Conservation (phyloP, 2,888 invertebrate species). For the Cerceris rybyensis region DNA sequence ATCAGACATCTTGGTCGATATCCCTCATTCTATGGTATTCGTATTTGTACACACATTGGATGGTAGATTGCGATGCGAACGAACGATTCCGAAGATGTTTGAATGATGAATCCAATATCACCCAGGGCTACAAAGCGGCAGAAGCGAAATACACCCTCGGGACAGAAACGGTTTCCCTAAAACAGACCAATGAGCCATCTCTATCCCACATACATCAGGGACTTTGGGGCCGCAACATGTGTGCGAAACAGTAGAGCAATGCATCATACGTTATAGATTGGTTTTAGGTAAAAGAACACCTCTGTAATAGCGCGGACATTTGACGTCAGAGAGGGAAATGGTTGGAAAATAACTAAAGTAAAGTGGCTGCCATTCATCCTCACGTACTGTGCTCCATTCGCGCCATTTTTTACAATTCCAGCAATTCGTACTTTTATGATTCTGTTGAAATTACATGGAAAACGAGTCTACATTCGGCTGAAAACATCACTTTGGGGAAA, state of each 20-base stretch:
- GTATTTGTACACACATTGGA: slow-evolving; percentile 1
- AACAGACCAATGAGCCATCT: slow-evolving; percentile 68
- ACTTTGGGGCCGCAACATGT: slow-evolving; percentile 43
- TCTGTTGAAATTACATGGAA: slow-evolving; percentile 52
- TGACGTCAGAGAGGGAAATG: slow-evolving; percentile 62
- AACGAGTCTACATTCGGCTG: slow-evolving; percentile 18
- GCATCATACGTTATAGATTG: slow-evolving; percentile 68
- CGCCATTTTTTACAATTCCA: slow-evolving; percentile 53
- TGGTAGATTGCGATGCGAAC: slow-evolving; percentile 6
- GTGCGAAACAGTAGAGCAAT: slow-evolving; percentile 45
- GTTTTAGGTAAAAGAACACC: slow-evolving; percentile 61
- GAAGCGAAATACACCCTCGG: slow-evolving; percentile 70
- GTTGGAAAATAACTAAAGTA: slow-evolving; percentile 68
- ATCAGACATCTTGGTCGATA: slow-evolving; percentile 11
- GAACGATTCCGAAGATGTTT: slow-evolving; percentile 64
- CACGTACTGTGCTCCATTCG: slow-evolving; percentile 44
- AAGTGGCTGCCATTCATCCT: slow-evolving; percentile 58
- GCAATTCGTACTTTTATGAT: slow-evolving; percentile 56
- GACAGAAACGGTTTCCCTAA: slow-evolving; percentile 69
- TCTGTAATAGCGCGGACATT: slow-evolving; percentile 59
- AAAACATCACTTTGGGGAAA: slow-evolving; percentile 33
- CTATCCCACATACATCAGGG: slow-evolving; percentile 60
- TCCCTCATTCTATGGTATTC: slow-evolving; percentile 11
- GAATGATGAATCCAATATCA: slow-evolving; percentile 73
- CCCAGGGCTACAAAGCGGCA: slow-evolving; percentile 54